These are phyloP conservation scores for Gasteruption jaculator DNA, from an alignment of 2,888 invertebrate species.

Conservation along the genomic window DNA sequence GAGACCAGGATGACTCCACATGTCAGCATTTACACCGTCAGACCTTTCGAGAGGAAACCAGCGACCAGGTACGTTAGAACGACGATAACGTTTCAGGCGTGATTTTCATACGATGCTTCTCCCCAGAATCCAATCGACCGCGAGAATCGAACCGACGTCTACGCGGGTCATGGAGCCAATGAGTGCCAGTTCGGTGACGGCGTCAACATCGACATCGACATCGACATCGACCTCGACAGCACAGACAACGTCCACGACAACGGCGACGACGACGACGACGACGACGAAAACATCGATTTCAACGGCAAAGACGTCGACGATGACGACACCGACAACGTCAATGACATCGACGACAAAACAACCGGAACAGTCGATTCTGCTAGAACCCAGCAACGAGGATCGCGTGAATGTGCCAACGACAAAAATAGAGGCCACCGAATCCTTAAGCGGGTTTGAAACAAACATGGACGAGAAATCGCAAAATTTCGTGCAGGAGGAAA, in stretches of 20 bases:
- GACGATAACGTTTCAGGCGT: slow-evolving; percentile 3
- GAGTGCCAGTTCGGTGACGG: too few relatives aligned
- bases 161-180: too few relatives aligned
- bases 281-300: slow-evolving; percentile 33
- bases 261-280: too few relatives aligned
- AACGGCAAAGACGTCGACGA: slow-evolving; percentile 34
- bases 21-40: slow-evolving; percentile 44
- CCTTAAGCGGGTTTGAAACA: slow-evolving; percentile 24
- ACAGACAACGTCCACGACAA: too few relatives aligned
- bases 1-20: slow-evolving; percentile 38
- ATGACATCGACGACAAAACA: slow-evolving; percentile 26
- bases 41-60: slow-evolving; percentile 43
- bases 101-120: slow-evolving; percentile 8
- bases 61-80: slow-evolving; percentile 33
- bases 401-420: slow-evolving; percentile 25
- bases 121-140: slow-evolving; percentile 37
- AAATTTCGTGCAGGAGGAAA: slow-evolving; percentile 14
- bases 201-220: too few relatives aligned
- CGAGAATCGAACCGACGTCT: too few relatives aligned
- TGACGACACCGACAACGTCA: slow-evolving; percentile 31
- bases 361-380: slow-evolving; percentile 32
- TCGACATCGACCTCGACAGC: too few relatives aligned
- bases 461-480: slow-evolving; percentile 13
- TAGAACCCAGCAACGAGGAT: slow-evolving; percentile 40
- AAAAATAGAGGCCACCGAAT: slow-evolving; percentile 38